Evolutionary conservation across 2,113 vertebrate genomes (phyloP).

Genomic region (Donacobius atricapilla): DNA sequence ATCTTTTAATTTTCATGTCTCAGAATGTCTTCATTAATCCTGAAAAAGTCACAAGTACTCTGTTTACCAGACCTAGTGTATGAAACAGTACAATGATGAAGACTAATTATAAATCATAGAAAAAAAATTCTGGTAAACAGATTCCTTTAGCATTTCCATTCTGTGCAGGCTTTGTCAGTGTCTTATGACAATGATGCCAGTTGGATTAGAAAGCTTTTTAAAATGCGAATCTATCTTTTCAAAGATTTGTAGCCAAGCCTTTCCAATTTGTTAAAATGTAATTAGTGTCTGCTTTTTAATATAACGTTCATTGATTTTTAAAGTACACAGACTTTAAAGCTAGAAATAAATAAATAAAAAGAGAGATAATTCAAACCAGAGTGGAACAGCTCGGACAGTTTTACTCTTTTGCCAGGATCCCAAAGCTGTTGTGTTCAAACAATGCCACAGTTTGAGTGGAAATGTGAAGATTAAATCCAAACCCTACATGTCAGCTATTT

Average conservation of each 20-base stretch:
- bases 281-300: constrained; percentile 57
- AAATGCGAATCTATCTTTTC: constrained; percentile 32
- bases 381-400: constrained; percentile 47
- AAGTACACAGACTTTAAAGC: constrained; percentile 66
- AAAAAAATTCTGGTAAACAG: constrained; percentile 13
- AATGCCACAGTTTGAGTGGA: constrained; percentile 64
- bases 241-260: constrained; percentile 14
- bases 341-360: constrained; percentile 61
- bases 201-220: constrained; percentile 16
- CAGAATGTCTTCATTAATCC: constrained; percentile 12
- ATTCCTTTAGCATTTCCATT: constrained; percentile 14
- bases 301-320: constrained; percentile 62
- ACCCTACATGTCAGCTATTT: constrained; percentile 42
- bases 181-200: neutral
- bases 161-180: constrained; percentile 12
- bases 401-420: constrained; percentile 61
- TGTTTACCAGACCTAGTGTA: constrained; percentile 35
- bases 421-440: constrained; percentile 53
- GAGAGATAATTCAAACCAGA: constrained; percentile 64
- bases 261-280: constrained; percentile 44
- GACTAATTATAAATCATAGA: constrained; percentile 42
- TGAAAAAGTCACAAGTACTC: neutral
- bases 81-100: neutral
- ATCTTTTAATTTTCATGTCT: neutral
- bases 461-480: constrained; percentile 58